Conservation (phyloP, 2,113 vertebrate species). For the Myotis yumanensis region DNA sequence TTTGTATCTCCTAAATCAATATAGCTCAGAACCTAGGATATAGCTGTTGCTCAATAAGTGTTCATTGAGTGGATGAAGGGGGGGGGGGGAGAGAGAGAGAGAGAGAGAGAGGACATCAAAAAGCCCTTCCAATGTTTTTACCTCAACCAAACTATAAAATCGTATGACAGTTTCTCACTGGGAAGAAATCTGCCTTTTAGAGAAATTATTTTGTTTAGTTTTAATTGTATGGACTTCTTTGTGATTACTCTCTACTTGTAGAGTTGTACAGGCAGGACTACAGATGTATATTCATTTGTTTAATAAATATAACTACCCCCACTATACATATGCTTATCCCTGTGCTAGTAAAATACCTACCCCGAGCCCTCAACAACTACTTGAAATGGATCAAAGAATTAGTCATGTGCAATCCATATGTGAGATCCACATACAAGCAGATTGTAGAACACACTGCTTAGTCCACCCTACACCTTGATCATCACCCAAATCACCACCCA, state of each 20-base stretch:
- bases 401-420: neutral
- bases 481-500: neutral
- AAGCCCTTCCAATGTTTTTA: neutral
- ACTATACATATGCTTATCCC: neutral
- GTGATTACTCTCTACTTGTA: neutral
- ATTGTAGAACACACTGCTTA: neutral
- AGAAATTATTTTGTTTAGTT: slow-evolving; percentile 16
- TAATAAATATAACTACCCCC: neutral
- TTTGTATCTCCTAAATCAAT: neutral
- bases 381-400: neutral
- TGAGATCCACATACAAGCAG: neutral
- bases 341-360: neutral
- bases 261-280: neutral
- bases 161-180: neutral
- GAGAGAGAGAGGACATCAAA: neutral
- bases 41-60: neutral
- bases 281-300: neutral
- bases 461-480: neutral
- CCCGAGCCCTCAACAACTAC: neutral
- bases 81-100: no score
- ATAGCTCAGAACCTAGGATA: neutral
- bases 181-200: neutral
- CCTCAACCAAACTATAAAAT: neutral
- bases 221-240: neutral
- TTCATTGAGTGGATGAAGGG: neutral